A percentile compares a stretch with the other conserved stretches of the same genome.
Evolutionary conservation across 1,140 invertebrate genomes (phyloP).

Genomic region (Hyles euphorbiae): DNA sequence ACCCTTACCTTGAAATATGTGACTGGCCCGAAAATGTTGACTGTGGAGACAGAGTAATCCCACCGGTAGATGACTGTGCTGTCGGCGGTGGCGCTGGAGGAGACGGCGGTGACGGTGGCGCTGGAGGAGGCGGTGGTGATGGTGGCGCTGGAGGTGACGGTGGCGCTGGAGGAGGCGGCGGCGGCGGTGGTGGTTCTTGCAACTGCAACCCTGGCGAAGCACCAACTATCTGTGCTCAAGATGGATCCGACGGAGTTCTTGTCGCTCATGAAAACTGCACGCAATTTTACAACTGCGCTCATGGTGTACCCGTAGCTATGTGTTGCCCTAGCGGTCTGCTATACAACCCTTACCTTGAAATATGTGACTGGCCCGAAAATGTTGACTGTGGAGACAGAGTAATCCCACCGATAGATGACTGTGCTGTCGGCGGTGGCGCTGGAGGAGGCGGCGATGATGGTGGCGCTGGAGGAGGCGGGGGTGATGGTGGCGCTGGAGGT

Average conservation of each 20-base stretch:
- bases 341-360: conserved; percentile 25
- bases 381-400: conserved; percentile 54
- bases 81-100: too few species aligned
- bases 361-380: conserved; percentile 62
- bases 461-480: too few species aligned
- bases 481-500: too few species aligned
- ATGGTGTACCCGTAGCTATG: conserved; percentile 21
- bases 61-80: too few species aligned
- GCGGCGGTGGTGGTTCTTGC: too few species aligned
- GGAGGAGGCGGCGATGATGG: too few species aligned
- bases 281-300: conserved; percentile 35
- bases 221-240: conserved; percentile 26
- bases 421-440: too few species aligned
- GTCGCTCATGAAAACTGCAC: conserved; percentile 44
- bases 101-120: too few species aligned
- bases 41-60: conserved; percentile 26
- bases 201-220: conserved; percentile 14
- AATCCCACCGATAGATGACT: too few species aligned
- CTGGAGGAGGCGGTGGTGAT: too few species aligned
- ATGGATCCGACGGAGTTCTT: conserved; percentile 26
- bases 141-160: too few species aligned
- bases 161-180: too few species aligned
- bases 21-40: conserved; percentile 72
- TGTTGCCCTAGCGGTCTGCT: conserved; percentile 20
- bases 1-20: conserved; percentile 26